These are phyloP conservation scores for Hirtodrosophila duncani DNA, from an alignment of 2,888 invertebrate genomes.

Conservation along the genomic window DNA sequence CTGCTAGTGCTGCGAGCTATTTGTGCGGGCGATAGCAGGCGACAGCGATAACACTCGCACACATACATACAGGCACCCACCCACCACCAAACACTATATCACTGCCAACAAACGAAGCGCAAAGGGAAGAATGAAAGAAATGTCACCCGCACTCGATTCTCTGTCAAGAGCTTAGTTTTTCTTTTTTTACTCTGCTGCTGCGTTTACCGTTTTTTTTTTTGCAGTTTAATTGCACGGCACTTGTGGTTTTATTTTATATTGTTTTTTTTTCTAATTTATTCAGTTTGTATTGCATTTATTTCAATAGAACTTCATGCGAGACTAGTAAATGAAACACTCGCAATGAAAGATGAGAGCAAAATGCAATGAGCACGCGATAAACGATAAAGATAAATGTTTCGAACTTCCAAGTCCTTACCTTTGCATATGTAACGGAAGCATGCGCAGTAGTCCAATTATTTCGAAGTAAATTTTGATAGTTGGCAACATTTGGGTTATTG, in stretches of 20 bases:
- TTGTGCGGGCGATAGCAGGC: constrained; percentile 45
- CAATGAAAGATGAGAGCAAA: constrained; percentile 29
- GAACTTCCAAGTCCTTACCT: constrained; percentile 6
- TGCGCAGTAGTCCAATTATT: constrained; percentile 5
- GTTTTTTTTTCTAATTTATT: not conserved
- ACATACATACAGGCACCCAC: constrained; percentile 16
- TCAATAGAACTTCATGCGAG: not conserved
- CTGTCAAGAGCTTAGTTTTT: constrained; percentile 1
- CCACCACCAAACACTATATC: constrained; percentile 36
- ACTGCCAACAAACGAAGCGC: too few species aligned
- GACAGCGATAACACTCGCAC: constrained; percentile 51
- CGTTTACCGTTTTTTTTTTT: not conserved
- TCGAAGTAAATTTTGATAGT: too few species aligned
- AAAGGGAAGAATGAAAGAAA: too few species aligned
- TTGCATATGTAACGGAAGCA: constrained; percentile 8
- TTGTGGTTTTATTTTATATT: not conserved
- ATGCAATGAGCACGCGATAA: constrained; percentile 19
- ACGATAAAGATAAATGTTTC: constrained; percentile 10
- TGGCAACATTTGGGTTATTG: too few species aligned
- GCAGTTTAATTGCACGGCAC: too few species aligned
- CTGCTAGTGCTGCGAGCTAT: too few species aligned
- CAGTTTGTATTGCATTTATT: not conserved
- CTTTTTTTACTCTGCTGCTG: constrained; percentile 21
- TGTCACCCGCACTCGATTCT: not conserved
- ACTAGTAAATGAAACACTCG: constrained; percentile 23